Conservation (phyloP, 1,140 invertebrate genomes). For the Tenebrio molitor region DNA sequence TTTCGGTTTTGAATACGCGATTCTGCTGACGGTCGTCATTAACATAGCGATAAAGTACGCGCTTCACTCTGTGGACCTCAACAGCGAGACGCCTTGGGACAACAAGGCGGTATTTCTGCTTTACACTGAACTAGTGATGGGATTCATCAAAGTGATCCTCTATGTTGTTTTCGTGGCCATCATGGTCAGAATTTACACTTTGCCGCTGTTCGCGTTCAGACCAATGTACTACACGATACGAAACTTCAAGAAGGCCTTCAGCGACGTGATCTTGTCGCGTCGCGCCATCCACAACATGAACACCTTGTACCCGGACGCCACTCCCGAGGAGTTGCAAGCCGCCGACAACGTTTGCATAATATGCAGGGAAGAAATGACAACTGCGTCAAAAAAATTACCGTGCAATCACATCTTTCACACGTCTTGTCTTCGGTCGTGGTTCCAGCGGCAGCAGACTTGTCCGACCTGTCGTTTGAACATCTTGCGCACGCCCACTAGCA, state of each 20-base stretch:
- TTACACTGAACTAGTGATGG: conserved; percentile 97
- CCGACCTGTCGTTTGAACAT: conserved; percentile 99
- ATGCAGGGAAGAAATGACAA: conserved; percentile 93
- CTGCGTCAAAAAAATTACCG: conserved; percentile 95
- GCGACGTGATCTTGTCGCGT: conserved; percentile 97
- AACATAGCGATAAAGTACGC: conserved; percentile 97
- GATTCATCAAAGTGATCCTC: conserved; percentile 89
- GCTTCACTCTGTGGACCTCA: conserved; percentile 93
- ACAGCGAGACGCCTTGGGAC: conserved; percentile 98
- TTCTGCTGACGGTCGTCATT: conserved; percentile 92
- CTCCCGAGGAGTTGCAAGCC: conserved; percentile 90
- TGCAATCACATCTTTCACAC: conserved; percentile 99
- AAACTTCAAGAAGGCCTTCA: conserved; percentile 98
- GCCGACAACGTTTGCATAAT: conserved; percentile 99
- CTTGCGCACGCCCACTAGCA: conserved; percentile 75
- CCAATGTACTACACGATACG: conserved; percentile 99
- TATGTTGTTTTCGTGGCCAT: conserved; percentile 96
- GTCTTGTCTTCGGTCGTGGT: conserved; percentile 97
- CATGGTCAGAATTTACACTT: conserved; percentile 95
- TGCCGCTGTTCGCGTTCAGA: conserved; percentile 98
- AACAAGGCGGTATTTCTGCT: conserved; percentile 98
- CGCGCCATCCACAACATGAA: conserved; percentile 99
- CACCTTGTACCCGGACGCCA: conserved; percentile 97
- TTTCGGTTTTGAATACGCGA: conserved; percentile 99
- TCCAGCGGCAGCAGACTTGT: conserved; percentile 99